Evolutionary conservation across 2,888 invertebrate species (phyloP).

Genomic region (Drosophila putrida): DNA sequence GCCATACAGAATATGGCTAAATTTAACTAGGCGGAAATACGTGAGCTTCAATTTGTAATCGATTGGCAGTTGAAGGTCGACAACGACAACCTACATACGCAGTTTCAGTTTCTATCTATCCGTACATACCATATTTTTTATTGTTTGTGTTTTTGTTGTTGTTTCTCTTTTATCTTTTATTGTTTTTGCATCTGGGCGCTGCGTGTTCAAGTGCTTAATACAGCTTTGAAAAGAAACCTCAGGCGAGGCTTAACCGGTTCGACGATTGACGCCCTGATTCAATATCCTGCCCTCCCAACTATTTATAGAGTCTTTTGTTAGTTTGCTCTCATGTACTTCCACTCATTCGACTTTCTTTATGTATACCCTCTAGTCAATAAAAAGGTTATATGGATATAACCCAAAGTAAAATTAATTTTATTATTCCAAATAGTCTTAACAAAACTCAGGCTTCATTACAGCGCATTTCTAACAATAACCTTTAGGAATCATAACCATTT

Average conservation of each 20-base stretch:
- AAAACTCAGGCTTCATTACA: too few species aligned
- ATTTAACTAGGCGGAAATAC: constrained; percentile 36
- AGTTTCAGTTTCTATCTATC: constrained; percentile 37
- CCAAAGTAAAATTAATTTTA: not conserved
- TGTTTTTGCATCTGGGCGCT: constrained; percentile 52
- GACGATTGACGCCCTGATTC: constrained; percentile 46
- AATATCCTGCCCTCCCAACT: constrained; percentile 14
- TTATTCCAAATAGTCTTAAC: not conserved
- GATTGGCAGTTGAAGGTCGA: constrained; percentile 66
- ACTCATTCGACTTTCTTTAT: constrained; percentile 20
- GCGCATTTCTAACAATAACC: too few species aligned
- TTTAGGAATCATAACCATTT: too few species aligned
- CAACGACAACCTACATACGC: constrained; percentile 59
- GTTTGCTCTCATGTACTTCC: constrained; percentile 1
- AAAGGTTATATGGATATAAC: not conserved
- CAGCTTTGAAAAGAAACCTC: constrained; percentile 44
- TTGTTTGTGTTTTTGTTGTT: constrained; percentile 10
- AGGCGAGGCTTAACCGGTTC: constrained; percentile 54
- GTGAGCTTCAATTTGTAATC: constrained; percentile 46
- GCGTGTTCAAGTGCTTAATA: constrained; percentile 68
- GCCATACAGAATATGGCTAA: constrained; percentile 12
- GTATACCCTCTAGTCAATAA: not conserved
- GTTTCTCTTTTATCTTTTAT: constrained; percentile 11
- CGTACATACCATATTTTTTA: constrained; percentile 6
- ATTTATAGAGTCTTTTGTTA: constrained; percentile 39